Base-by-base conservation (phyloP, 2,113 vertebrate genomes). In the Geococcyx californianus region DNA sequence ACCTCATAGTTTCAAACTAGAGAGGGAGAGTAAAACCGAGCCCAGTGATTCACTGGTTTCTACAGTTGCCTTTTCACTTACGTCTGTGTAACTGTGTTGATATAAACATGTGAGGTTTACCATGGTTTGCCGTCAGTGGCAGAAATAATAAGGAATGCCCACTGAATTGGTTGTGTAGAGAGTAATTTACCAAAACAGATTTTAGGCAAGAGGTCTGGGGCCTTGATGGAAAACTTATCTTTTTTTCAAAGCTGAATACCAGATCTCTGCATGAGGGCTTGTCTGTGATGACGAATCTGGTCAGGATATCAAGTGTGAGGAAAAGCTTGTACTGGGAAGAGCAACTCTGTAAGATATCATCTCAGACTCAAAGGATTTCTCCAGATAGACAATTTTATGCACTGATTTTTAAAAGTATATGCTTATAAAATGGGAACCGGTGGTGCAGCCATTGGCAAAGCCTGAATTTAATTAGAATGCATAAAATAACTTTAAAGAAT, bases 31-130 rank as follows among this genome's bases (percentile, higher is more conserved):
- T 25, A 69, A 76, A 84, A 49, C 9, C 62, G 51, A 45, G 9
- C 7, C 26, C 0, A 0, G 38, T 34, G 3, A 10, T 80, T 38
- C 70, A 1, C 11, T 55, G 16, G 10, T 67, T 84, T 78, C 28
- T 51, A 47, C 18, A 87, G n/a, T 20, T 51, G 7, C 4, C 4
- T 15, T 90, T 93, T 42, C 16, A 31, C 10, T 44, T 85, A 40
- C 26, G 62, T 66, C 36, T 54, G 15, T 75, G 16, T 31, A 31
- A 55, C 13, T 66, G 6, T 36, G n/a, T 23, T 0, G 0, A 7
- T 28, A 31, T 5, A 33, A 4, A 74, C 9, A 0, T 1, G 17
- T 28, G 10, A 84, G 7, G 25, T 25, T 34, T 45, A 31, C 12
- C 11, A 34, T 26, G 40, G 31, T 47, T 86, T 75, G 28, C 38